These are phyloP conservation scores for Campoplex capitator DNA, from an alignment of 2,888 invertebrate genomes.

Conservation along the genomic window DNA sequence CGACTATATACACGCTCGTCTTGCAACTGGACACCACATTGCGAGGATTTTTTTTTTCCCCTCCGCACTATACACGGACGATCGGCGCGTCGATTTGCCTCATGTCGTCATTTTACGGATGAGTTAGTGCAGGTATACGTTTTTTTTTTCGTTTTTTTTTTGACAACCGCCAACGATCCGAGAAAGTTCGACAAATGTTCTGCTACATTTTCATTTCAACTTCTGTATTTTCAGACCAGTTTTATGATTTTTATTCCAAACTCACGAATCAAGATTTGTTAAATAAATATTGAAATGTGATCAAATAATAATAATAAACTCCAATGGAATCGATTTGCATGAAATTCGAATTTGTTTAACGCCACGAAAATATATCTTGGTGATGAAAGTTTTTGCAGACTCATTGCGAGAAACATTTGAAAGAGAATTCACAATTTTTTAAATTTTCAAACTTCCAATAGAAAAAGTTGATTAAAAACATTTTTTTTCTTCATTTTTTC, in stretches of 20 bases:
- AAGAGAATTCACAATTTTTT: background rate
- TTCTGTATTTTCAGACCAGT: background rate
- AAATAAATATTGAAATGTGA: too few relatives aligned
- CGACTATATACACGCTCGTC: constrained; percentile 69
- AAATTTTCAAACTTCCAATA: background rate
- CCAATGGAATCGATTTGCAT: background rate
- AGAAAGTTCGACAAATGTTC: background rate
- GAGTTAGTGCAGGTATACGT: constrained; percentile 60
- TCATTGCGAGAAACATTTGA: too few relatives aligned
- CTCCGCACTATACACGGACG: constrained; percentile 32
- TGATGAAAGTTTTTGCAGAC: too few relatives aligned
- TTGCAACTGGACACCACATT: constrained; percentile 83
- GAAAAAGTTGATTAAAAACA: background rate
- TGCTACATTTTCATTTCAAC: background rate
- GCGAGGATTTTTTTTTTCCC: constrained; percentile 70
- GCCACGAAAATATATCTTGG: too few relatives aligned
- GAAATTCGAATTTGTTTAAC: too few relatives aligned
- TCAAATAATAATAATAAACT: background rate
- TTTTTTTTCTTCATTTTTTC: background rate
- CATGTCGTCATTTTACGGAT: constrained; percentile 66
- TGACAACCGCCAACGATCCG: background rate
- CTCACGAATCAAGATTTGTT: background rate
- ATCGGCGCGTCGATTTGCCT: constrained; percentile 39
- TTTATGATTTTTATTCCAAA: background rate
- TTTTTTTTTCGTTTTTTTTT: constrained; percentile 9